A percentile compares a stretch with the other conserved stretches of the same genome.
phyloP scores from a whole-genome alignment of 1,140 invertebrate species.

The Carcinoscorpius rotundicauda region DNA sequence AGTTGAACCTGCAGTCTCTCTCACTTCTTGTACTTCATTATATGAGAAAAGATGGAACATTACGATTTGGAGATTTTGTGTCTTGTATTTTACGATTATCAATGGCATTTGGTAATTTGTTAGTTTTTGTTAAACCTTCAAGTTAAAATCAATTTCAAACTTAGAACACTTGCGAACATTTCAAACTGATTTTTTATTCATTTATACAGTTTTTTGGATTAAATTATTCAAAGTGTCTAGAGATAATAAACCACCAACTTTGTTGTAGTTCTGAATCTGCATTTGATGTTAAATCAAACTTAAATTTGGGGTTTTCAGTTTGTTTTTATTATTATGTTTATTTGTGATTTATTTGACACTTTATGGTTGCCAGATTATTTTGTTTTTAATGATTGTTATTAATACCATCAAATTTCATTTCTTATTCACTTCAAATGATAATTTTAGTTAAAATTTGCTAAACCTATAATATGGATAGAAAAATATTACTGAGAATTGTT shows the following conservation, averaged over 20 bases:
- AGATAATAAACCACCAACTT: not conserved
- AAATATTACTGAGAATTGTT: not conserved
- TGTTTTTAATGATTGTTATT: not conserved
- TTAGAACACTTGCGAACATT: not conserved
- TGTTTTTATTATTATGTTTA: too few relatives aligned
- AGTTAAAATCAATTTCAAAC: not conserved
- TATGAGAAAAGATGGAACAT: slow-evolving; percentile 83
- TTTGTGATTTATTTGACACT: too few relatives aligned
- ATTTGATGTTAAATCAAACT: not conserved
- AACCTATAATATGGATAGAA: not conserved
- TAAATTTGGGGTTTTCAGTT: too few relatives aligned
- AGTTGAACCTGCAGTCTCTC: slow-evolving; percentile 62
- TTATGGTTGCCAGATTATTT: too few relatives aligned
- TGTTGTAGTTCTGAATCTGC: not conserved
- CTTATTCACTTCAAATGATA: not conserved
- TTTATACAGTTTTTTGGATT: not conserved
- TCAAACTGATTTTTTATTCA: not conserved
- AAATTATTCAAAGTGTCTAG: not conserved
- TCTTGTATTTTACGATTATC: slow-evolving; percentile 76
- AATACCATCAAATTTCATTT: not conserved
- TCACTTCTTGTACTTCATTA: slow-evolving; percentile 69
- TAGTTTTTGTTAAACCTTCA: slow-evolving; percentile 8
- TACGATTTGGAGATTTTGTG: slow-evolving; percentile 86
- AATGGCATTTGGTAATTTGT: slow-evolving; percentile 64
- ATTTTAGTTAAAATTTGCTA: not conserved